Base-by-base conservation (phyloP, 1,140 invertebrate genomes). In the Drosophila trapezifrons region DNA sequence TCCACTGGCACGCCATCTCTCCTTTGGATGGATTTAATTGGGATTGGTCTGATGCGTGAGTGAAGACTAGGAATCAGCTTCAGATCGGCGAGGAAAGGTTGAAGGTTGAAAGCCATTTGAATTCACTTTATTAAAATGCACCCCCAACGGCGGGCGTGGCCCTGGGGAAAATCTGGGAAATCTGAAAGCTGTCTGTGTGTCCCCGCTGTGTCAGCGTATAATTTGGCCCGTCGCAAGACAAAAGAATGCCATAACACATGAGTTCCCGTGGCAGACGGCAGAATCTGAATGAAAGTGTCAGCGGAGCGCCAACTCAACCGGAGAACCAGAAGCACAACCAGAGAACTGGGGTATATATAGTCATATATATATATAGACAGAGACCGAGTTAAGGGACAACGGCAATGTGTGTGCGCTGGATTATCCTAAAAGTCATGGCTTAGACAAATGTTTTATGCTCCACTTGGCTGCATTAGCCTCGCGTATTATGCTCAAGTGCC, bases 371-470 rank as follows among this genome's bases (percentile, higher is more conserved):
- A 51, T 40, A 51, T 8, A 22, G 13, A 45, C 22, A 37, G 49
- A 13, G 49, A 42, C 32, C 58, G 17, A 13, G 37, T 7, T 17
- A 51, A 43, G 47, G 46, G 42, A 72, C 17, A 46, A 37, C n/a
- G 38, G 22, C 1, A 6, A 2, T 51, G 46, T 57, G 52, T 75
- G 71, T 35, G 63, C 35, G 51, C 62, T 65, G 62, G 73, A 67
- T 76, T 59, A 76, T 76, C 74, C 74, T 45, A 45, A 77, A 77
- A 77, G 74, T 70, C 78, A 80, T 82, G 74, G 74, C 82, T 78
- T 85, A 81, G 67, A 81, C 82, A 77, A 81, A 85, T 78, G 64
- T 62, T 74, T 66, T 79, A 66, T 74, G 78, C 81, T 65, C 64
- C 63, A 70, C 74, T 85, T 81, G 69, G 57, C 62, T 66, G 80